Percentiles rank a stretch among this genome's conserved stretches.
These are phyloP conservation scores for Stenolophus ochropezus DNA, from an alignment of 2,888 invertebrate genomes.

Conservation along the genomic window DNA sequence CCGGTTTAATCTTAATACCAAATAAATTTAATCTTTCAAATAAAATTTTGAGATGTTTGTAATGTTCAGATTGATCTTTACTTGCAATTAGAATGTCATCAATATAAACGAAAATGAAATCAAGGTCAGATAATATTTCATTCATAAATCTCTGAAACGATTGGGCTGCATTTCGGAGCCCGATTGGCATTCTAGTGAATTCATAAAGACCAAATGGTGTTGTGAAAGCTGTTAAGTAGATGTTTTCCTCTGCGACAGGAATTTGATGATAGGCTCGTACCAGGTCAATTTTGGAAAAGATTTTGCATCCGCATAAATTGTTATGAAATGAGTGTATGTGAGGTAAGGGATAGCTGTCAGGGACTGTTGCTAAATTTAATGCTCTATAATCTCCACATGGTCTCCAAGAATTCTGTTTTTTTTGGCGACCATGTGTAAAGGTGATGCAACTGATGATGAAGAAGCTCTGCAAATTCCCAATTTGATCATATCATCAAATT, in stretches of 20 bases:
- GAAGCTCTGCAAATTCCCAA: neutral
- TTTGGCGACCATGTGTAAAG: neutral
- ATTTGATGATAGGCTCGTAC: too few relatives aligned
- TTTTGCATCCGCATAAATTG: too few relatives aligned
- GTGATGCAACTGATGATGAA: neutral
- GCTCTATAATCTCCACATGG: constrained; percentile 4
- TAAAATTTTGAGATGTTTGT: neutral
- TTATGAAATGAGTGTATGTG: too few relatives aligned
- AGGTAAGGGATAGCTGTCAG: too few relatives aligned
- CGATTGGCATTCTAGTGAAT: neutral
- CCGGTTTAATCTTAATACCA: neutral
- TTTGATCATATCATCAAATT: neutral
- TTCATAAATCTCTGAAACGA: neutral
- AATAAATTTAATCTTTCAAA: neutral
- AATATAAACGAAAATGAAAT: too few relatives aligned
- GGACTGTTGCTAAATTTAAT: too few relatives aligned
- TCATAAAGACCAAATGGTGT: neutral
- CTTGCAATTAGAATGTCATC: neutral
- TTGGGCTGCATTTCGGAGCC: neutral
- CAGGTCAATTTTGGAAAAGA: too few relatives aligned
- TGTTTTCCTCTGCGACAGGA: too few relatives aligned
- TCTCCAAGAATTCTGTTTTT: neutral
- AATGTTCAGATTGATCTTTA: neutral
- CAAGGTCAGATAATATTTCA: too few relatives aligned
- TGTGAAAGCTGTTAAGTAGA: neutral